phyloP scores from a whole-genome alignment of 2,797 vertebrate genomes.

The Alectoris magna region DNA sequence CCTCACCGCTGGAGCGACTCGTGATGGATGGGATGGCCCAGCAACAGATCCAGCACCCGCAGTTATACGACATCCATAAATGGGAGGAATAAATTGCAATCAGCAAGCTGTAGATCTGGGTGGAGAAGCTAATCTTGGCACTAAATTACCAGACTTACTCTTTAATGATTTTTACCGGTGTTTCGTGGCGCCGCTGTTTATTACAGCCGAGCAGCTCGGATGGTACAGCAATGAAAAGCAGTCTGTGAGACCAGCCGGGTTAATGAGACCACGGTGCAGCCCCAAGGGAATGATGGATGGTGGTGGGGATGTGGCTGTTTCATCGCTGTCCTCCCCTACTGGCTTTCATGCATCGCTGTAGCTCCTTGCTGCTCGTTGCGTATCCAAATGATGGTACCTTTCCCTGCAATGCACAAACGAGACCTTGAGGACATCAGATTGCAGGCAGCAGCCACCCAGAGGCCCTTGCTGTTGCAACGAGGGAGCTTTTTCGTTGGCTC shows the following conservation, averaged over 20 bases:
- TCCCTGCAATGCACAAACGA: rapidly evolving
- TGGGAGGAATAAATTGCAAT: slow-evolving; percentile 58
- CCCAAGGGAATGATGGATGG: not conserved
- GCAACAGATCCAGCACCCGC: not conserved
- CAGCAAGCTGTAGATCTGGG: slow-evolving; percentile 22
- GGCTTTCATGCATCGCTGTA: not conserved
- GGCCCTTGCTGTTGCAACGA: rapidly evolving
- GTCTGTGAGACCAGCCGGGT: slow-evolving; percentile 7
- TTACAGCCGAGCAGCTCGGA: slow-evolving; percentile 34
- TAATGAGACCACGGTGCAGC: not conserved
- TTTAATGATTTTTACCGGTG: slow-evolving; percentile 68
- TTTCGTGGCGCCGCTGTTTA: slow-evolving; percentile 48
- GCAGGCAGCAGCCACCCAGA: rapidly evolving
- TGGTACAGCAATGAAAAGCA: not conserved
- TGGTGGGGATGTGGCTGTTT: not conserved
- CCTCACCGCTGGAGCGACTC: not conserved
- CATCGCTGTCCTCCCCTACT: not conserved
- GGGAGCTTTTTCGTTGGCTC: not conserved
- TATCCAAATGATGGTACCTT: rapidly evolving
- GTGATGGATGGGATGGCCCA: not conserved
- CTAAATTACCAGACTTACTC: slow-evolving; percentile 43
- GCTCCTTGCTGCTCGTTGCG: not conserved
- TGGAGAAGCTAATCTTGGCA: slow-evolving; percentile 46
- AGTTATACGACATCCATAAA: slow-evolving; percentile 17
- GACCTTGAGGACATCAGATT: rapidly evolving